These are phyloP conservation scores for Apis laboriosa DNA, from an alignment of 1,140 invertebrate genomes.

Conservation along the genomic window DNA sequence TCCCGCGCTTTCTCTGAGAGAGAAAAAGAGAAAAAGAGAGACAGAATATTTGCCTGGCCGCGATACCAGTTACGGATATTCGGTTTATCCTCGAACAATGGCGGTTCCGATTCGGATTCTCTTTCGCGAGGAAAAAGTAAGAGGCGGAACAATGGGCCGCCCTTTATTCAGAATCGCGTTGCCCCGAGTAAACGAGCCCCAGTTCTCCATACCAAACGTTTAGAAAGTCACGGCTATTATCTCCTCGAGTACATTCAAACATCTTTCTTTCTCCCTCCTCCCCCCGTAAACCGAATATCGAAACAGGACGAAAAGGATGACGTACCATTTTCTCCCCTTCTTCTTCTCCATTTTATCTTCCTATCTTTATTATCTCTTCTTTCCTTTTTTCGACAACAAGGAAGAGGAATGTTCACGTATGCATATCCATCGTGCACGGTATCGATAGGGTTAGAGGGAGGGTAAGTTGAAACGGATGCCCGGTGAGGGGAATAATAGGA, in stretches of 20 bases:
- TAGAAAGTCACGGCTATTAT: conserved; percentile 3
- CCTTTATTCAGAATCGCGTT: conserved; percentile 12
- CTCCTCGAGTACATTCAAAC: neutral
- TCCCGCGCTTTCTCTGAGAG: neutral
- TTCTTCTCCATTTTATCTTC: no score
- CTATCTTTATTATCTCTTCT: no score
- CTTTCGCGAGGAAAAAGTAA: conserved; percentile 15
- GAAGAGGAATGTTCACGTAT: no score
- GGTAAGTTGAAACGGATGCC: conserved; percentile 9
- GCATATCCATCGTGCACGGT: neutral
- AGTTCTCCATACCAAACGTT: conserved; percentile 1
- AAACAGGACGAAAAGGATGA: neutral
- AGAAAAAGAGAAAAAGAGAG: neutral
- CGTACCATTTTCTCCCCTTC: neutral
- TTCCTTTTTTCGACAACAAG: neutral
- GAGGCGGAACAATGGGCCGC: conserved; percentile 2
- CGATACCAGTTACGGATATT: neutral
- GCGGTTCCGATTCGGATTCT: neutral
- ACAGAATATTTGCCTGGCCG: conserved; percentile 4
- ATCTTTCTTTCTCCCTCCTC: neutral
- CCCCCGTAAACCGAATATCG: neutral
- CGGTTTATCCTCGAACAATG: conserved; percentile 3
- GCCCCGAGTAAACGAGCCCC: conserved; percentile 14
- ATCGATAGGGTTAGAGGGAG: neutral
- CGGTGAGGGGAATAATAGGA: conserved; percentile 22